Base-by-base conservation (phyloP, 2,797 vertebrate genomes). In the Typhlichthys subterraneus region DNA sequence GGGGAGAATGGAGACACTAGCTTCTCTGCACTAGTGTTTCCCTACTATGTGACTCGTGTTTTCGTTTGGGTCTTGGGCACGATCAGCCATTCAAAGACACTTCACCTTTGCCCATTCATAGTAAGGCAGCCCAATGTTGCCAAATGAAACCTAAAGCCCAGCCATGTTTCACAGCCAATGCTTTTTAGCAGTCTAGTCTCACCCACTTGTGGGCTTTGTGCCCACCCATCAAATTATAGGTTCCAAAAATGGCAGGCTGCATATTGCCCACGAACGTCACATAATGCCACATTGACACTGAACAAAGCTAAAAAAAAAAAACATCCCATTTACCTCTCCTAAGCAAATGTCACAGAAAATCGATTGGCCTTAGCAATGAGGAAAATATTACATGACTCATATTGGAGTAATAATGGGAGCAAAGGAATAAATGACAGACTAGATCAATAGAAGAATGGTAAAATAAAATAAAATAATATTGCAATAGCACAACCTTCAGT, bases 171-270 rank as follows among this genome's bases (percentile, higher is more conserved):
- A 81, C 83, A 67, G 79, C 81, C 83, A 77, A 83, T 82, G 81
- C 83, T 85, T 89, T 85, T 79, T 85, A 85, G 84, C 84, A 88
- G 87, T 89, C 83, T 82, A 82, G 83, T 84, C 80, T 85, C 85
- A 78, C 73, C 38, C 87, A 84, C 87, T 87, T 85, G 84, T 80
- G 79, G 84, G 84, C 88, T 83, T 77, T 83, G 80, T 77, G 87
- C 88, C 89, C 85, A 89, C 89, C 89, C 88, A 88, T 92, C 87
- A 91, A 89, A 91, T 92, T 89, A 92, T 84, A 88, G 84, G 82
- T 86, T 85, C 83, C 78, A 85, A 86, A 84, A 85, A 89, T 82
- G 80, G 87, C 89, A 86, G 85, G 72, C 85, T 86, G 89, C 65
- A 50, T 31, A n/a, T 57, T 51, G 69, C 55, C 59, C 84, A 88